Conservation (phyloP, 2,888 invertebrate species). For the Dryobota labecula region DNA sequence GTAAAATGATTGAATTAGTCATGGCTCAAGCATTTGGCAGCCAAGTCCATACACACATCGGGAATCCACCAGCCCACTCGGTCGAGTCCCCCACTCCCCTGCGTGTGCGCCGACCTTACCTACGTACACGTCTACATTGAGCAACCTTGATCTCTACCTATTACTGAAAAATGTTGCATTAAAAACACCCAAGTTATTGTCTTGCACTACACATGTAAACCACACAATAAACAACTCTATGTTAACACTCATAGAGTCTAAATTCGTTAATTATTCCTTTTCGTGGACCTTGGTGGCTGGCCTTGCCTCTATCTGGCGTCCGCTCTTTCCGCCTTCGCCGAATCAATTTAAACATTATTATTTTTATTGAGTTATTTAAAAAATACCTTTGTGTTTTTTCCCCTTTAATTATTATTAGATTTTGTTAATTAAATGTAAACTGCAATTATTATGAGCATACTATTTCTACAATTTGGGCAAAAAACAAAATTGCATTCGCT, state of each 20-base stretch:
- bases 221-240: slow-evolving; percentile 74
- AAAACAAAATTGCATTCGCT: background rate
- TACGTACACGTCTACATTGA: slow-evolving; percentile 64
- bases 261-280: slow-evolving; percentile 70
- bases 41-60: slow-evolving; percentile 42
- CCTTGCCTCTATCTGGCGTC: slow-evolving; percentile 88
- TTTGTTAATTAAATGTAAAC: slow-evolving; percentile 21
- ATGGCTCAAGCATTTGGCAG: slow-evolving; percentile 43
- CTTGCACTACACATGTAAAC: slow-evolving; percentile 72
- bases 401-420: slow-evolving; percentile 21
- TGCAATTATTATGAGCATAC: background rate
- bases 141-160: slow-evolving; percentile 88
- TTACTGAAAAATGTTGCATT: slow-evolving; percentile 89
- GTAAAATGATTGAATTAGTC: slow-evolving; percentile 38
- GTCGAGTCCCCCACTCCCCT: slow-evolving; percentile 35
- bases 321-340: slow-evolving; percentile 90
- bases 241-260: slow-evolving; percentile 63
- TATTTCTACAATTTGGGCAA: background rate
- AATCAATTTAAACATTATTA: slow-evolving; percentile 87
- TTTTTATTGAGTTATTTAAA: slow-evolving; percentile 79
- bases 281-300: slow-evolving; percentile 85
- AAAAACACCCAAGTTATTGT: slow-evolving; percentile 86
- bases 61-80: slow-evolving; percentile 41
- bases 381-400: slow-evolving; percentile 66
- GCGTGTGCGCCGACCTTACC: slow-evolving; percentile 66